Conservation (phyloP, 2,113 vertebrate species). For the Lophotis ruficrista region DNA sequence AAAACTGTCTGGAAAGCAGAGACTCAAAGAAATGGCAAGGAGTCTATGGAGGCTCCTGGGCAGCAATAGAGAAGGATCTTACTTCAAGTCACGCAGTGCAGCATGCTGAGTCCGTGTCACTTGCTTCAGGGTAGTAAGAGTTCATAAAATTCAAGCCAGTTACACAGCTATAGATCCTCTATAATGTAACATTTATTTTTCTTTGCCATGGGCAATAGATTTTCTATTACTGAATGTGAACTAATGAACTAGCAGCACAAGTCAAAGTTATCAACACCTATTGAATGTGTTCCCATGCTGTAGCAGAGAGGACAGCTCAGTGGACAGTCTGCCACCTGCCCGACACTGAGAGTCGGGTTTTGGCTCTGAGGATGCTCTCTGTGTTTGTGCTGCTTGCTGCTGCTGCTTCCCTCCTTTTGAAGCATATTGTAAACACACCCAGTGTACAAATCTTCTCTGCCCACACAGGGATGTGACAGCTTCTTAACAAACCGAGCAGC, state of each 20-base stretch:
- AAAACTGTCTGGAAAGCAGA: neutral
- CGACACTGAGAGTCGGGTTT: neutral
- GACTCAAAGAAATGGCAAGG: neutral
- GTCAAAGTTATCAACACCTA: neutral
- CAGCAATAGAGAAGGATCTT: neutral
- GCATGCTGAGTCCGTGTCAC: neutral
- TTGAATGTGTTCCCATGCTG: neutral
- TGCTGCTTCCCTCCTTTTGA: neutral
- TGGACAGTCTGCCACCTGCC: neutral
- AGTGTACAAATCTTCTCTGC: neutral
- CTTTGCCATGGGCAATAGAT: conserved; percentile 11
- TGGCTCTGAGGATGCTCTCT: rapidly evolving
- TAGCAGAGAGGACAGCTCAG: neutral
- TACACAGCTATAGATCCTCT: neutral
- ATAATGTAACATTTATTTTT: conserved; percentile 8
- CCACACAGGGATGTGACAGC: neutral
- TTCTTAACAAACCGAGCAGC: neutral
- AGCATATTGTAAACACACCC: neutral
- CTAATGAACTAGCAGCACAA: conserved; percentile 17
- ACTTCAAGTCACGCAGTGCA: neutral
- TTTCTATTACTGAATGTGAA: conserved; percentile 9
- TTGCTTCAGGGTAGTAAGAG: neutral
- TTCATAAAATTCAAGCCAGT: conserved; percentile 22
- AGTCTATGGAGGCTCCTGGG: neutral
- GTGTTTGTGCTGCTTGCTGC: neutral